A percentile compares a stretch with the other conserved stretches of the same genome.
Evolutionary conservation across 2,797 vertebrate genomes (phyloP).

Genomic region (Melanotaenia maccullochi): DNA sequence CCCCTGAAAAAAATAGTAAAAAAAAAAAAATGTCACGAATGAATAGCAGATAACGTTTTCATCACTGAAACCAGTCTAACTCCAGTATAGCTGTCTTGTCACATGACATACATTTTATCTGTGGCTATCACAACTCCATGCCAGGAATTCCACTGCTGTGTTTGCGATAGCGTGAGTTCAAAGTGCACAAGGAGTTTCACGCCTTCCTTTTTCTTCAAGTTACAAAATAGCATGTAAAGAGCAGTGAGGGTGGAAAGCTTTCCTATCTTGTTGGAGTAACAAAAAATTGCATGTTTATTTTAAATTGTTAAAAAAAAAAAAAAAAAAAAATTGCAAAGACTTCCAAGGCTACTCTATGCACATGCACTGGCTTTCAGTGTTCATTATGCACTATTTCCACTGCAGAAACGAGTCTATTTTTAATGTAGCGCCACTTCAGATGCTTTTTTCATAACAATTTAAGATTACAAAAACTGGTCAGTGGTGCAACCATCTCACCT

Average conservation of each 20-base stretch:
- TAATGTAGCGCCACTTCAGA: background rate
- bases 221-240: background rate
- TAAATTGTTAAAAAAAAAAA: background rate
- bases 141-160: conserved; percentile 25
- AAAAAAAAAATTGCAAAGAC: background rate
- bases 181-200: background rate
- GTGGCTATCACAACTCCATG: background rate
- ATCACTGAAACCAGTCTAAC: background rate
- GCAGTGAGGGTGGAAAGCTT: background rate
- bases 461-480: background rate
- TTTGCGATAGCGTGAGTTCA: background rate
- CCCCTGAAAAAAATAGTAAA: conserved; percentile 77
- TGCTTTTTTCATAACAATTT: background rate
- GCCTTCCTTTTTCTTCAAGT: background rate
- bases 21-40: conserved; percentile 12
- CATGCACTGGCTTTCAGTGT: too few species aligned
- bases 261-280: background rate
- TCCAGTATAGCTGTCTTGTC: background rate
- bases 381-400: too few species aligned
- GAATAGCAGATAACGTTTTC: background rate
- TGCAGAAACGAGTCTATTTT: background rate
- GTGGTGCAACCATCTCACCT: conserved; percentile 78
- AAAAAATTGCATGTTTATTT: background rate
- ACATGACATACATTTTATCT: background rate
- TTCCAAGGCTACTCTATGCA: background rate